A percentile compares a stretch with the other conserved stretches of the same genome.
Conservation (phyloP, 2,888 invertebrate genomes). For the Leptinotarsa peninsularis region DNA sequence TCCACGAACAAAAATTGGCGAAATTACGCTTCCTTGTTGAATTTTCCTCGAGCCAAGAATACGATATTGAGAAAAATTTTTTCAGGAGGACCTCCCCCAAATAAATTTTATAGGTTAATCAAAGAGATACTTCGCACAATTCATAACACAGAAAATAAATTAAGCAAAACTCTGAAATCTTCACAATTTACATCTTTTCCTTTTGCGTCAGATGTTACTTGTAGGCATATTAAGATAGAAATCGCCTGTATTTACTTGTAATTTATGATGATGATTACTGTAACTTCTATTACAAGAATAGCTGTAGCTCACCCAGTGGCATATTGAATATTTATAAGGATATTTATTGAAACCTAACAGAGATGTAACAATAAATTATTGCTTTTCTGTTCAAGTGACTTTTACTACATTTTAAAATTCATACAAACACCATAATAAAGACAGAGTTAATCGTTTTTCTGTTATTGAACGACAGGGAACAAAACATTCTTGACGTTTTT, state of each 20-base stretch:
- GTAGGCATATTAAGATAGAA: not conserved
- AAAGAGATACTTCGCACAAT: too few species aligned
- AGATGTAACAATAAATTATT: not conserved
- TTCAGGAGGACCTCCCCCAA: too few species aligned
- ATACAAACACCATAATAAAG: too few species aligned
- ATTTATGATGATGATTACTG: not conserved
- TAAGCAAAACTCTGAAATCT: not conserved
- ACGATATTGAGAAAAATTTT: too few species aligned
- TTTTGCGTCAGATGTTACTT: not conserved
- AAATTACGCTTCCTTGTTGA: too few species aligned
- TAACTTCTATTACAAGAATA: not conserved
- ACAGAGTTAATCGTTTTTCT: too few species aligned
- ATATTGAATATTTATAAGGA: slow-evolving; percentile 1
- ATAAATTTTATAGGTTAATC: too few species aligned
- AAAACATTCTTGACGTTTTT: not conserved
- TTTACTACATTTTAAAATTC: not conserved
- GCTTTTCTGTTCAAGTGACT: not conserved
- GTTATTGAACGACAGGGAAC: not conserved
- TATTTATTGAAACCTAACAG: not conserved
- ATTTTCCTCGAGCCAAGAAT: too few species aligned
- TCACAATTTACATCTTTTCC: not conserved
- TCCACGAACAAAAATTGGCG: too few species aligned
- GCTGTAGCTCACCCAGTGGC: not conserved
- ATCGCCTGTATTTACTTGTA: not conserved
- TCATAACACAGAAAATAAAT: too few species aligned